These are phyloP conservation scores for Arvicanthis niloticus DNA, from an alignment of 2,113 vertebrate genomes.

Conservation along the genomic window DNA sequence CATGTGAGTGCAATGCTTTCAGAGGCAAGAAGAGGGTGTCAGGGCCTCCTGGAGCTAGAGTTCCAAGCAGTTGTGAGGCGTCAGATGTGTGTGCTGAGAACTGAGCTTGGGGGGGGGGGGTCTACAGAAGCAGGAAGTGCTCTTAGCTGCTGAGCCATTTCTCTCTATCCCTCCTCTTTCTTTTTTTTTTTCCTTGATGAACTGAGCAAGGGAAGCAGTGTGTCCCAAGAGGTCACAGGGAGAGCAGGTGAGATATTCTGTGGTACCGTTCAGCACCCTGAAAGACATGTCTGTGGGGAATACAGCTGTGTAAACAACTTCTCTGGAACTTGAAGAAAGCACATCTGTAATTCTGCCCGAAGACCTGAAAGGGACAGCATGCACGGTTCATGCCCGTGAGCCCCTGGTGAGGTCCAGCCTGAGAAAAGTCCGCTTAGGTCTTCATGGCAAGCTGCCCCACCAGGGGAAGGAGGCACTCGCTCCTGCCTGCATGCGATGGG, in stretches of 20 bases:
- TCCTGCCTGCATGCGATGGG: conserved; percentile 4
- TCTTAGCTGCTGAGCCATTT: background rate
- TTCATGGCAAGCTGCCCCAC: background rate
- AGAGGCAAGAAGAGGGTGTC: background rate
- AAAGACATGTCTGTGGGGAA: rapidly evolving
- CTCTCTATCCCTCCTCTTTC: too few species aligned
- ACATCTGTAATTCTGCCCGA: rapidly evolving
- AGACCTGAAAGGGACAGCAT: too few species aligned
- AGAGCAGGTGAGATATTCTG: rapidly evolving
- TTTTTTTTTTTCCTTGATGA: background rate
- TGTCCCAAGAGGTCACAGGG: background rate
- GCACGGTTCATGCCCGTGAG: too few species aligned
- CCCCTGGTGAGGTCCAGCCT: background rate
- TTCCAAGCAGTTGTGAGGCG: background rate
- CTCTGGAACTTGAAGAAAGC: background rate
- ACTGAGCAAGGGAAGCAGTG: rapidly evolving
- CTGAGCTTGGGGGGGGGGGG: background rate
- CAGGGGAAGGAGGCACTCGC: background rate
- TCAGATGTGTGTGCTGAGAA: background rate
- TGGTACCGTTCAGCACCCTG: rapidly evolving
- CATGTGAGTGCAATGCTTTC: background rate
- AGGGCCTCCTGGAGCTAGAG: background rate
- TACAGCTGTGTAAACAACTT: rapidly evolving
- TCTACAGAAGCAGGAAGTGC: background rate
- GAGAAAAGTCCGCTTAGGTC: background rate